phyloP scores from a whole-genome alignment of 64 coral and sea anemone genomes.

The Platygyra sinensis region DNA sequence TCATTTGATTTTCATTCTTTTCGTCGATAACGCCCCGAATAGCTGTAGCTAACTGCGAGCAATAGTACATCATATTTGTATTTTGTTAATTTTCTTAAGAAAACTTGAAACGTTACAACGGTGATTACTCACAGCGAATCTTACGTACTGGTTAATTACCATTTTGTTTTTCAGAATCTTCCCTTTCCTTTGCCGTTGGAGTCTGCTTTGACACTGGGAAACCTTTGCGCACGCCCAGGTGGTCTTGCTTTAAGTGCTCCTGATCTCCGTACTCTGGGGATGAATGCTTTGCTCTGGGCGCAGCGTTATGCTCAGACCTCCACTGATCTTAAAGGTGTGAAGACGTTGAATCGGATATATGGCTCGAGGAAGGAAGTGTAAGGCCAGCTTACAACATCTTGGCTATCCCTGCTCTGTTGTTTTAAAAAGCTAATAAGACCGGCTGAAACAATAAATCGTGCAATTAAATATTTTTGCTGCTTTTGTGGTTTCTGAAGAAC shows the following conservation, averaged over 20 bases:
- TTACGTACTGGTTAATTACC: background rate
- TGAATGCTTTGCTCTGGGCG: conserved; percentile 46
- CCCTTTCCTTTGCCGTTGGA: conserved; percentile 77
- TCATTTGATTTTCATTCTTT: too few species aligned
- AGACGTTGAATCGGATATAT: background rate
- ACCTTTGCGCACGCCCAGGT: conserved; percentile 43
- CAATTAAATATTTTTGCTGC: background rate
- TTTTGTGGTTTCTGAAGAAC: too few species aligned
- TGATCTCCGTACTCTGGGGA: conserved; percentile 18
- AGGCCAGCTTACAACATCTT: too few species aligned
- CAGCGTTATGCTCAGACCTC: conserved; percentile 62
- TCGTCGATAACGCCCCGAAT: too few species aligned
- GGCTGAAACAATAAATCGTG: background rate
- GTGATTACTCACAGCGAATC: background rate
- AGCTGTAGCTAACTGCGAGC: too few species aligned
- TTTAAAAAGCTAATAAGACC: background rate
- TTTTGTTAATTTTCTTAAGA: too few species aligned
- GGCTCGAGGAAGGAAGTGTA: too few species aligned
- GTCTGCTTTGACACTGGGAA: conserved; percentile 53
- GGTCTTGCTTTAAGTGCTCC: background rate
- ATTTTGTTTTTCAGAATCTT: conserved; percentile 62
- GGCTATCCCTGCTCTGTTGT: background rate
- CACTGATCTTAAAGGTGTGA: conserved; percentile 8
- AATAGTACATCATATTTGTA: too few species aligned
- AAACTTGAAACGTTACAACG: too few species aligned